Base-by-base conservation (phyloP, 2,888 invertebrate species). In the Ypsolopha sequella region DNA sequence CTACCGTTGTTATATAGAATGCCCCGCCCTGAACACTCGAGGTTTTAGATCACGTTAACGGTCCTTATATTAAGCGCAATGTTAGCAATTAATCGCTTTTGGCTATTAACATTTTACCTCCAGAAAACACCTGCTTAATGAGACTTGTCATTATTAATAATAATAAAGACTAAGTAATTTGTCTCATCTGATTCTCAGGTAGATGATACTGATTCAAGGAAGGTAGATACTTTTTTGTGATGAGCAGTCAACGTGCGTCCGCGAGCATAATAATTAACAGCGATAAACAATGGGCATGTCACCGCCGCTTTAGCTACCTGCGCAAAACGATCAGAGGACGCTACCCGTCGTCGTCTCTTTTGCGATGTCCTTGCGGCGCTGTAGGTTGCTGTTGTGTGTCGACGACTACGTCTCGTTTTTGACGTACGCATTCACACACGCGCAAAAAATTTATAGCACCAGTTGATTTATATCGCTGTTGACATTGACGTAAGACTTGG, bases 21-120 rank as follows among this genome's bases (percentile, higher is more conserved):
- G 73, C 81, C 79, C 78, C 80, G 74, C 80, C 81, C 76, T 79
- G 74, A 76, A 65, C 75, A 72, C 75, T 80, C 76, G 69, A 73
- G 79, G 80, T 84, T 85, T n/a, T 77, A 82, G 84, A 84, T 84
- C 82, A 84, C 82, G 85, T 85, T 51, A 86, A 86, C 86, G 86
- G 85, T 87, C 80, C 76, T 80, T 81, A 85, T 24, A 86, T 84
- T 82, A 84, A 85, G 86, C 85, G 85, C 82, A 77, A 77, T 84
- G 79, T 80, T 77, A 81, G 24, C 75, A 72, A 76, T 52, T 53
- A 52, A 39, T 36, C 34, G 50, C 43, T 41, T 41, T 50, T 50
- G 39, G 7, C 35, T 14, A 43, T 43, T 43, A 43, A 9, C 8
- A 43, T 43, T 51, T 43, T 41, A 43, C 48, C 7, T 39, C 11